Evolutionary conservation across 2,113 vertebrate genomes (phyloP), one percentile per base, ranked within the genome.

Genomic region (Elephantulus edwardii): DNA sequence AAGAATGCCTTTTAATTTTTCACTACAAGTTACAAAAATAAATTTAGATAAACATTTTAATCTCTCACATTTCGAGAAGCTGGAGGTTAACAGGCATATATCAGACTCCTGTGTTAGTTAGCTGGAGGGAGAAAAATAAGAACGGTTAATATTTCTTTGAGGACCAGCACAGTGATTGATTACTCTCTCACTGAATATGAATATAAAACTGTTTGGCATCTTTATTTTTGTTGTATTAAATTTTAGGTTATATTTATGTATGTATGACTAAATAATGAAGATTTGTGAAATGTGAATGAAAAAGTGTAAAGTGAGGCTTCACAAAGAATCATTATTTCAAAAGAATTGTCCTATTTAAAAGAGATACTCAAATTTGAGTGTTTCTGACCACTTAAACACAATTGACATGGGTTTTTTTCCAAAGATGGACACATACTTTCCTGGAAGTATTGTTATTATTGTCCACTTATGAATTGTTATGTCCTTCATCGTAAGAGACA

Each of bases 291-390:
- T 96, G 91, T 96, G 95, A 97, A 97, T 98, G 92, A 97, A 97
- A 93, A 97, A 92, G 96, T 98, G 98, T 98, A 98, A 98, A 98
- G 98, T 99, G 98, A 98, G 97, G 98, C 98, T 99, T 99, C 98
- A 99, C 98, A 99, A 98, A 99, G 98, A 95, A 94, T 92, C 26
- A n/a, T 33, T 76, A 58, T 89, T 93, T 95, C 30, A 89, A 81
- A 91, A 60, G 46, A 66, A 81, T 91, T 81, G 46, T 74, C 46
- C 35, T 80, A 30, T 72, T 88, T 92, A 66, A 83, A 52, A 93
- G 75, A 85, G 77, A 12, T 33, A 81, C 85, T 87, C 16, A 35
- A 89, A 82, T 30, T 48, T 70, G 26, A 93, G 60, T 90, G 62
- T 26, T 93, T 92, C 80, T 90, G 68, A 56, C 72, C 86, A 89